Base-by-base conservation (phyloP, 2,797 vertebrate genomes). In the Taenioides sp. region DNA sequence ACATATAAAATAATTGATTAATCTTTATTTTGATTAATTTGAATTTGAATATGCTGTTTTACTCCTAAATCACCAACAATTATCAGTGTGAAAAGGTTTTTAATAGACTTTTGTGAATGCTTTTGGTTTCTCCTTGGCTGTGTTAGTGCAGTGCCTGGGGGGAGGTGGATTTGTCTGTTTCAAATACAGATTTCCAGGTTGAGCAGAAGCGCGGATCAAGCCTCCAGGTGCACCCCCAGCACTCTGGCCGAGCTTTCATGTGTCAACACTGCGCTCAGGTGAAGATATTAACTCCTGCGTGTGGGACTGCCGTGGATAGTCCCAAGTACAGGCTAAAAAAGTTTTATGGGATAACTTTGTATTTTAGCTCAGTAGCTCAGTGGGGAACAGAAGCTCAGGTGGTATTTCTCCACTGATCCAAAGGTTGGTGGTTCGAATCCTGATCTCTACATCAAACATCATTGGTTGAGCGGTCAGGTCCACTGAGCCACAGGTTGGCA, bases 121-220 rank as follows among this genome's bases (percentile, higher is more conserved):
- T 31, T 78, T 81, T 69, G 49, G 76, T 52, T 73, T 27, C n/a
- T 37, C 74, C 59, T 73, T 7, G 7, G 20, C 60, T 20, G 37
- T 37, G 60, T 34, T 11, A n/a, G 20, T 20, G 5, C 7, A 4
- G 28, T 5, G 28, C 28, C 60, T 20, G 20, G 4, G 12, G 25
- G 60, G 18, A 10, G 18, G 9, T 62, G 60, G 59, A 62, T 16
- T 3, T 18, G 60, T 18, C 28, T 34, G 25, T 59, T 59, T 28
- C 16, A 60, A 28, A 60, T 14, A 5, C 25, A 34, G 25, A 61
- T 14, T 27, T 27, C 25, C 25, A 59, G 23, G 12, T 17, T 59
- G 27, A 61, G 18, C 14, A 16, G 3, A 2, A 57, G 54, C 22
- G 12, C 54, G 23, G 9, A 12, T 55, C 3, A 22, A 12, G 54